Evolutionary conservation across 2,888 invertebrate genomes (phyloP).

Genomic region (Ligdia adustata): DNA sequence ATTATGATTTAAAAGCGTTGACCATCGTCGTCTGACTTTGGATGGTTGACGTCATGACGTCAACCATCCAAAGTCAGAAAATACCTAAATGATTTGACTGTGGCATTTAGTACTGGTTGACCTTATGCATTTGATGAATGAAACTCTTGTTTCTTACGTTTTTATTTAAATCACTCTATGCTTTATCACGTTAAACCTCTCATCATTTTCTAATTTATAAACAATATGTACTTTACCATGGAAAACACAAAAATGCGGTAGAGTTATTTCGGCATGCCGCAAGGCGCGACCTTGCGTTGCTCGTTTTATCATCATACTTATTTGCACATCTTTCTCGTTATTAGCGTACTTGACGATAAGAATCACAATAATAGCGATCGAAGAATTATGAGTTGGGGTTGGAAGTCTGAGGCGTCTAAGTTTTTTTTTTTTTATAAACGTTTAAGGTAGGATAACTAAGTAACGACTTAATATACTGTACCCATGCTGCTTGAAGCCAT

Average conservation of each 20-base stretch:
- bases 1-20: conserved; percentile 3
- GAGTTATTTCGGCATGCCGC: conserved; percentile 38
- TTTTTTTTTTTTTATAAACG: no score
- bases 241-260: conserved; percentile 36
- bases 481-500: no score
- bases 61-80: conserved; percentile 26
- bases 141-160: conserved; percentile 35
- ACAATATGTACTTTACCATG: no score
- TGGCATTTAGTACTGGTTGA: conserved; percentile 26
- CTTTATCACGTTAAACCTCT: no score
- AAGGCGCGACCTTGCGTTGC: conserved; percentile 41
- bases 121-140: conserved; percentile 35
- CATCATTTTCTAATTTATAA: no score
- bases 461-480: no score
- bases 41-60: conserved; percentile 33
- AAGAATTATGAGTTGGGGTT: conserved; percentile 10
- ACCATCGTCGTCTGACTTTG: conserved; percentile 29
- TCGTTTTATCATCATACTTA: conserved; percentile 31
- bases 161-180: no score
- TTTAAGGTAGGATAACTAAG: no score
- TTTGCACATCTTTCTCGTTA: conserved; percentile 28
- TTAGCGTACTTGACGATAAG: conserved; percentile 22
- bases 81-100: conserved; percentile 40
- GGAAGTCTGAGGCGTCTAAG: no score
- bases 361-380: conserved; percentile 20